Conservation (phyloP, 2,797 vertebrate species). For the Acomys russatus region DNA sequence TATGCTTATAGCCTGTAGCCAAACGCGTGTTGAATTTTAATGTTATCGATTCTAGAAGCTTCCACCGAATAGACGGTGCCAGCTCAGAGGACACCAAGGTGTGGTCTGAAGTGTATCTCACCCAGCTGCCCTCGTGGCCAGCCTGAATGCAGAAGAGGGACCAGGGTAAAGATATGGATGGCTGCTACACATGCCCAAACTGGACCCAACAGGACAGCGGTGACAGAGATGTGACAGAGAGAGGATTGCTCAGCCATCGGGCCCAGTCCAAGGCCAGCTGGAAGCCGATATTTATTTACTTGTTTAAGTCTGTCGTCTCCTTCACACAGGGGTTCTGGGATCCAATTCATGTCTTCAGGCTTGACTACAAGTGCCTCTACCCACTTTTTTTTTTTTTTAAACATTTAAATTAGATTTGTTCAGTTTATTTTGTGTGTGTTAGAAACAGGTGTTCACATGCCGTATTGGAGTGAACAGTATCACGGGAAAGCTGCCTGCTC, state of each 20-base stretch:
- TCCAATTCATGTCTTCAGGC: neutral
- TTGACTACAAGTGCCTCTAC: neutral
- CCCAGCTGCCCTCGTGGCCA: neutral
- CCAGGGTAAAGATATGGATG: neutral
- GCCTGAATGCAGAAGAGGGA: neutral
- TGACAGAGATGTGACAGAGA: neutral
- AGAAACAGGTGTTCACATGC: neutral
- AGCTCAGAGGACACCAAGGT: neutral
- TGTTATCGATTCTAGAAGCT: neutral
- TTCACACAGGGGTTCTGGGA: neutral
- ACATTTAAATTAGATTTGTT: neutral
- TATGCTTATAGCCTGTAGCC: neutral
- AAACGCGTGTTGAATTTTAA: neutral
- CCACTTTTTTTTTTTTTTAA: neutral
- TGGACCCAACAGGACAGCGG: neutral
- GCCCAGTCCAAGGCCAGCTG: neutral
- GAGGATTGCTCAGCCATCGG: neutral
- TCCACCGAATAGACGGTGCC: neutral
- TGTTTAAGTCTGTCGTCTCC: neutral
- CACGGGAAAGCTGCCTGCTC: neutral
- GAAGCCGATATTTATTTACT: neutral
- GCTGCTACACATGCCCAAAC: neutral
- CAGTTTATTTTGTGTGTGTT: neutral
- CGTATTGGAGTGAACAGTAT: neutral
- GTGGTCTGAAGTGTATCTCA: fast-evolving